Conservation (phyloP, 2,888 invertebrate genomes). For the Cabera pusaria region DNA sequence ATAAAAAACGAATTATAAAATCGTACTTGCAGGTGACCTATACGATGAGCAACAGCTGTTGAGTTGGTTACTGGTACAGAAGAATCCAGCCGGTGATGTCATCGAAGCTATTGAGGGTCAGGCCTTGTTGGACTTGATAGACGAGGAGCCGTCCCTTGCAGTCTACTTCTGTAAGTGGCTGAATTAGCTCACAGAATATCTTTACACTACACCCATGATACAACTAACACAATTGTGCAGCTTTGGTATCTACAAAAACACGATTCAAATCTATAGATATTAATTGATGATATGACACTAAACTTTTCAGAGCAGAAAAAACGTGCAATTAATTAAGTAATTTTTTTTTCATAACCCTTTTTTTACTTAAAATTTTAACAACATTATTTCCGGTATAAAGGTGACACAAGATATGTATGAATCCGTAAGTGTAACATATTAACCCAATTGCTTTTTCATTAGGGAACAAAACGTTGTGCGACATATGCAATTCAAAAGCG, state of each 20-base stretch:
- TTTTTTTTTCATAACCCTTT: too few relatives aligned
- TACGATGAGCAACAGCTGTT: slow-evolving; percentile 94
- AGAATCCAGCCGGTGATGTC: slow-evolving; percentile 95
- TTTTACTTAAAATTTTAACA: too few relatives aligned
- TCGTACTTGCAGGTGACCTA: slow-evolving; percentile 85
- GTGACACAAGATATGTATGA: too few relatives aligned
- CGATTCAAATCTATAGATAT: too few relatives aligned
- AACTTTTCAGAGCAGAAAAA: too few relatives aligned
- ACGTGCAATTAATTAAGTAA: too few relatives aligned
- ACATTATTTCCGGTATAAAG: too few relatives aligned
- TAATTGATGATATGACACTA: too few relatives aligned
- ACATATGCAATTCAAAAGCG: slow-evolving; percentile 91
- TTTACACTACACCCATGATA: slow-evolving; percentile 35
- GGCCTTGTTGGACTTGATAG: slow-evolving; percentile 88
- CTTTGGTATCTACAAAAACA: too few relatives aligned
- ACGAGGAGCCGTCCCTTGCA: slow-evolving; percentile 91
- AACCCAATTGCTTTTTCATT: slow-evolving; percentile 67
- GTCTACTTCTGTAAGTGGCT: slow-evolving; percentile 95
- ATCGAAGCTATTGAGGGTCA: slow-evolving; percentile 95
- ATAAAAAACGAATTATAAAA: slow-evolving; percentile 12
- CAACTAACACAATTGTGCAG: slow-evolving; percentile 36
- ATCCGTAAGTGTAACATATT: slow-evolving; percentile 36
- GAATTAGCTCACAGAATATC: slow-evolving; percentile 19
- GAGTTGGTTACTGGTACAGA: slow-evolving; percentile 95
- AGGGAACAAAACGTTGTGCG: slow-evolving; percentile 96